These are phyloP conservation scores for Proctacanthus coquilletti DNA, from an alignment of 1,140 invertebrate species.

Conservation along the genomic window DNA sequence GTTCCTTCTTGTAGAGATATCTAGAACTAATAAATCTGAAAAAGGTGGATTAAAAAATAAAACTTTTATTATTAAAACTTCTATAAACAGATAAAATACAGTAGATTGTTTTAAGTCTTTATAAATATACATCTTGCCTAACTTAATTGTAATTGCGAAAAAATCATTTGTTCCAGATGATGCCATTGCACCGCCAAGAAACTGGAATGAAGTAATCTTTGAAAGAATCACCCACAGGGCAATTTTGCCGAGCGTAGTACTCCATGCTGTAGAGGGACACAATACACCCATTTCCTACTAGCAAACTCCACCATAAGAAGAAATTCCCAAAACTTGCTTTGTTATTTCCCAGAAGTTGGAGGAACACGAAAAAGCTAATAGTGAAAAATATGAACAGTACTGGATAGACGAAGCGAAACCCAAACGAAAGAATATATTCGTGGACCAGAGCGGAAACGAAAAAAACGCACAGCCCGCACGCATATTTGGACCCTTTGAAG, in stretches of 20 bases:
- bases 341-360: slow-evolving; percentile 37
- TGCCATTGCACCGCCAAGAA: too few relatives aligned
- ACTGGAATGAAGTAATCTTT: too few relatives aligned
- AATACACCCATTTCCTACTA: slow-evolving; percentile 57
- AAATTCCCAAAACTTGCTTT: slow-evolving; percentile 51
- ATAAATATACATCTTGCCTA: too few relatives aligned
- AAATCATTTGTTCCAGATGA: too few relatives aligned
- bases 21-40: too few relatives aligned
- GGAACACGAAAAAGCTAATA: slow-evolving; percentile 37
- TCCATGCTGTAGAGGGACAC: slow-evolving; percentile 71
- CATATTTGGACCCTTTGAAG: slow-evolving; percentile 32
- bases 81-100: too few relatives aligned
- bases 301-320: slow-evolving; percentile 65
- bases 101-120: too few relatives aligned
- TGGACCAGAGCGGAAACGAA: slow-evolving; percentile 58
- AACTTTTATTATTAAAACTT: too few relatives aligned
- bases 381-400: slow-evolving; percentile 60
- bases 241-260: slow-evolving; percentile 68
- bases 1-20: too few relatives aligned
- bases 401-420: slow-evolving; percentile 75
- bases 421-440: slow-evolving; percentile 66
- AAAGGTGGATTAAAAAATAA: too few relatives aligned
- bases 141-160: too few relatives aligned
- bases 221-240: too few relatives aligned
- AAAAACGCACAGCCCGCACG: slow-evolving; percentile 42